Evolutionary conservation across 1,140 invertebrate species (phyloP).

Genomic region (Zaprionus capensis): DNA sequence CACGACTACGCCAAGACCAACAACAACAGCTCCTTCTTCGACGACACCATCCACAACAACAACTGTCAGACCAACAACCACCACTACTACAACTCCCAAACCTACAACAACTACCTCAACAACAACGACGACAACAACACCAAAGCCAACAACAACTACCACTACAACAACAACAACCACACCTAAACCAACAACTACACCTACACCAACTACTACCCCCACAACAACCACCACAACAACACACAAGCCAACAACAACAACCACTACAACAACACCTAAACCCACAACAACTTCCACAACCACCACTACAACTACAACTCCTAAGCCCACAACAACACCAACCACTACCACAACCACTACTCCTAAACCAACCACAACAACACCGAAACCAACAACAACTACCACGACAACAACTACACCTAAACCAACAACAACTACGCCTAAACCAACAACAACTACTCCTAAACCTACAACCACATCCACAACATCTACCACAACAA

Average conservation of each 20-base stretch:
- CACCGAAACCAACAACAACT: constrained; percentile 7
- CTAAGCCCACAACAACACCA: background rate
- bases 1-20: constrained; percentile 4
- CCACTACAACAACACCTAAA: background rate
- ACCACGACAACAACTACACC: constrained; percentile 19
- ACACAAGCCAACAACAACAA: background rate
- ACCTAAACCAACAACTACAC: constrained; percentile 1
- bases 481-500: constrained; percentile 10
- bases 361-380: constrained; percentile 3
- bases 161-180: constrained; percentile 1
- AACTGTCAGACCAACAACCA: constrained; percentile 9
- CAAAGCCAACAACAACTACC: constrained; percentile 16
- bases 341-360: constrained; percentile 11
- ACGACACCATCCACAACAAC: constrained; percentile 11
- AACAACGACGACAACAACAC: constrained; percentile 2
- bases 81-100: constrained; percentile 2
- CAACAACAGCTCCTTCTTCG: constrained; percentile 5
- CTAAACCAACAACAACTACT: constrained; percentile 16
- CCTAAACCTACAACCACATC: constrained; percentile 23
- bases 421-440: background rate
- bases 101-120: constrained; percentile 1
- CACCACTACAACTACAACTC: constrained; percentile 8
- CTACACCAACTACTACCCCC: constrained; percentile 8
- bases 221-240: constrained; percentile 16
- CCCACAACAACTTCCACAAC: constrained; percentile 4